These are phyloP conservation scores for Phocoena phocoena DNA, from an alignment of 2,113 vertebrate species.

Conservation along the genomic window DNA sequence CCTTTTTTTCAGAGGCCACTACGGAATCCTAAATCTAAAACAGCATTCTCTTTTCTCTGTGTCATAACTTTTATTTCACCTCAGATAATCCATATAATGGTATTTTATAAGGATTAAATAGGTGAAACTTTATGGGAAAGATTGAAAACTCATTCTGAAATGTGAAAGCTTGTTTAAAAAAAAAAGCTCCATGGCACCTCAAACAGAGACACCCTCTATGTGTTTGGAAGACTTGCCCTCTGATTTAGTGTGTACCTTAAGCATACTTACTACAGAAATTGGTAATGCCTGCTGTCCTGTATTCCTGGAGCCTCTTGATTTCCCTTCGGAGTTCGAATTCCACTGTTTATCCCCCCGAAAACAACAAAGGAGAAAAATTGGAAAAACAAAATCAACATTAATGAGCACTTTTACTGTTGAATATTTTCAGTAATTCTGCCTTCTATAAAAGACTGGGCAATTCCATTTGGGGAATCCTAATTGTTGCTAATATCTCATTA, in stretches of 20 bases:
- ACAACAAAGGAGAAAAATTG: conserved; percentile 52
- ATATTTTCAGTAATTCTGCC: conserved; percentile 39
- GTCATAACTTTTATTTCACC: conserved; percentile 10
- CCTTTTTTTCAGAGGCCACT: neutral
- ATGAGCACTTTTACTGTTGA: neutral
- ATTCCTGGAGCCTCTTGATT: conserved; percentile 95
- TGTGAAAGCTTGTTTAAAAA: neutral
- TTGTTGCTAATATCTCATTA: neutral
- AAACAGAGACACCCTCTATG: neutral
- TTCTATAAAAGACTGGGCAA: neutral
- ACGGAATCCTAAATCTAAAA: neutral
- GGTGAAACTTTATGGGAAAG: conserved; percentile 3
- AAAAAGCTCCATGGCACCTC: neutral
- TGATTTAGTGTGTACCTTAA: neutral
- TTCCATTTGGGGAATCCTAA: neutral
- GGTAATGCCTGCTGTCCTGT: conserved; percentile 94
- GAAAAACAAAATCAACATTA: conserved; percentile 57
- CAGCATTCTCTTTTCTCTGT: neutral
- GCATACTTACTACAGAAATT: conserved; percentile 96
- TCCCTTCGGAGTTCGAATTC: conserved; percentile 97
- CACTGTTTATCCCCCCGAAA: conserved; percentile 85
- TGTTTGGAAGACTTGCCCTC: neutral
- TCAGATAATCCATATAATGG: neutral
- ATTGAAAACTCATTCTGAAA: conserved; percentile 37
- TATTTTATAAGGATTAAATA: conserved; percentile 30